A percentile compares a stretch with the other conserved stretches of the same genome.
Conservation (phyloP, 2,113 vertebrate genomes). For the Delphinus delphis region DNA sequence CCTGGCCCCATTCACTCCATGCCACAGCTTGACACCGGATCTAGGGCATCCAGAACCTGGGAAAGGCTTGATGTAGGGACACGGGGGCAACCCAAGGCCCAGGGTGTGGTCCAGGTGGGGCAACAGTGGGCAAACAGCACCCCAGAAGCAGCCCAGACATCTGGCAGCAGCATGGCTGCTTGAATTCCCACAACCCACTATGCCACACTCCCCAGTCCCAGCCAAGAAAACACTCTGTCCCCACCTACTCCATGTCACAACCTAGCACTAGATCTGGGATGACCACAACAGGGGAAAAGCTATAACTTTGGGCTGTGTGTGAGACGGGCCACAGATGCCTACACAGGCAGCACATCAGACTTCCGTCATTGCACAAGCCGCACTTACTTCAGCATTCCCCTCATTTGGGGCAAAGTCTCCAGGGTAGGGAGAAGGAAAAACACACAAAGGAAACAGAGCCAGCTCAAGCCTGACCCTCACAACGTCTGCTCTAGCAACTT, state of each 20-base stretch:
- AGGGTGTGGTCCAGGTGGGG: not conserved
- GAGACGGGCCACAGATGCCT: not conserved
- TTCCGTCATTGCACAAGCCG: not conserved
- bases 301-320: not conserved
- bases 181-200: not conserved
- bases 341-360: not conserved
- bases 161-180: not conserved
- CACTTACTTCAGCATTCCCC: not conserved
- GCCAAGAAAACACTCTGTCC: not conserved
- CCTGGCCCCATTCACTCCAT: not conserved
- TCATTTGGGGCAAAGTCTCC: not conserved
- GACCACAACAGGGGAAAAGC: not conserved
- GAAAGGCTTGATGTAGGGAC: not conserved
- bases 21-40: not conserved
- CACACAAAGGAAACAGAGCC: not conserved
- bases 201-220: not conserved
- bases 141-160: not conserved
- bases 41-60: not conserved
- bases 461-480: not conserved
- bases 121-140: not conserved
- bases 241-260: not conserved
- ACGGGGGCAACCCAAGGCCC: not conserved
- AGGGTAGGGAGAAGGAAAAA: not conserved
- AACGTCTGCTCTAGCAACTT: not conserved
- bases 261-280: not conserved